phyloP scores from a whole-genome alignment of 2,113 vertebrate genomes.

The Sardina pilchardus region DNA sequence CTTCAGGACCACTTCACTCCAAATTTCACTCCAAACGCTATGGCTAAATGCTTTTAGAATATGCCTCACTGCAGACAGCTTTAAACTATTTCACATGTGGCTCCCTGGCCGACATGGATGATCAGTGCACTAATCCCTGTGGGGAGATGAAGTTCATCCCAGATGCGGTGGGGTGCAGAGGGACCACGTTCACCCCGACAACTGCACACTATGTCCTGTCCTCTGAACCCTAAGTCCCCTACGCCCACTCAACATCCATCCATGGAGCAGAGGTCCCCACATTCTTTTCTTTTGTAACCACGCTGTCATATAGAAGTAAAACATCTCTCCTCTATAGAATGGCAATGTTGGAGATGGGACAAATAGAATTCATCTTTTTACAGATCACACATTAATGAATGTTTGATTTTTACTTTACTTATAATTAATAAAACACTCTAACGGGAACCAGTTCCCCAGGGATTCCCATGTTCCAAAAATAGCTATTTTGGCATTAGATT shows the following conservation, averaged over 20 bases:
- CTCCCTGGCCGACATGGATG: neutral
- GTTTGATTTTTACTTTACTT: neutral
- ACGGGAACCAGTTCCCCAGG: neutral
- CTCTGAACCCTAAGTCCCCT: neutral
- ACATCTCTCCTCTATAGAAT: neutral
- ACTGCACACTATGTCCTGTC: neutral
- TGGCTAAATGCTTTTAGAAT: neutral
- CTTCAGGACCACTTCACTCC: neutral
- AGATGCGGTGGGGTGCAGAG: neutral
- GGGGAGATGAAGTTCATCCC: neutral
- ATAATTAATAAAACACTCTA: neutral
- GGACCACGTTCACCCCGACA: neutral
- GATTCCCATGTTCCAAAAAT: neutral
- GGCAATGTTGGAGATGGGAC: neutral
- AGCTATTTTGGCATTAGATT: neutral
- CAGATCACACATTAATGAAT: neutral
- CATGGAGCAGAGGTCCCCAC: neutral
- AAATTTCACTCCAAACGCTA: neutral
- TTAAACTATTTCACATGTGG: slow-evolving; percentile 2
- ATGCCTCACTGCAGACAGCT: neutral
- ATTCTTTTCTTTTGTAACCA: neutral
- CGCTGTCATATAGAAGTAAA: neutral
- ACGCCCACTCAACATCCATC: neutral
- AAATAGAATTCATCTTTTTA: neutral
- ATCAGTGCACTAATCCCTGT: slow-evolving; percentile 10